Evolutionary conservation across 2,113 vertebrate species (phyloP), one percentile per base, ranked within the genome.

Genomic region (Bombycilla garrulus): DNA sequence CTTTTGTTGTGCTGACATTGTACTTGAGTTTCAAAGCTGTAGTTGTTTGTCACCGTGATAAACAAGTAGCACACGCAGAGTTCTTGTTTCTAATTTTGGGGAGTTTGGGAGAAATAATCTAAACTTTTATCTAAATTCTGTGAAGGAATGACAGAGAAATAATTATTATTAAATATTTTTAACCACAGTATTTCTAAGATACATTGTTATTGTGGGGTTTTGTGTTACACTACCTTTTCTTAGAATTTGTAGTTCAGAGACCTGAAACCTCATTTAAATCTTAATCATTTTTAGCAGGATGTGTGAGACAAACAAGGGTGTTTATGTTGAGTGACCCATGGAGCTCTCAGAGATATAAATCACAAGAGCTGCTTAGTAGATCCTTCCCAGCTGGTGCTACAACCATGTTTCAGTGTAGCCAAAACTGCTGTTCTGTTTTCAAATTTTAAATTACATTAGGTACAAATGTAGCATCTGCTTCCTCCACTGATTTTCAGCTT

Each of bases 201-300:
- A 24, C 2, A 0, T 74, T 67, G 21, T 80, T 72, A 11, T 2
- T 81, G 33, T 67, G 44, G 28, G 48, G 58, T 81, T 85, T n/a
- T 61, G 23, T 42, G 64, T 93, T 76, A 45, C 11, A 5, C 6
- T 57, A 26, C 19, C 54, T 72, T 87, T 76, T 88, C 84, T 57
- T 58, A 65, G 42, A 73, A 86, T 72, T 48, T 40, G 64, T 54
- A 36, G 66, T 35, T 88, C 69, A 58, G 81, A 83, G 38, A 60
- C 87, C 80, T 84, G 56, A 92, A 87, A 77, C 47, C 47, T 77
- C 35, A 47, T 86, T 96, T 92, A 86, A 88, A 70, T 88, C 64
- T 38, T 81, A 94, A 88, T 73, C 25, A 56, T 92, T 95, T 96
- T 80, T 77, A 83, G 74, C 82, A 90, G 85, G 54, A 83, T 94